These are phyloP conservation scores for Drosophila quasianomalipes DNA, from an alignment of 2,888 invertebrate genomes.

Conservation along the genomic window DNA sequence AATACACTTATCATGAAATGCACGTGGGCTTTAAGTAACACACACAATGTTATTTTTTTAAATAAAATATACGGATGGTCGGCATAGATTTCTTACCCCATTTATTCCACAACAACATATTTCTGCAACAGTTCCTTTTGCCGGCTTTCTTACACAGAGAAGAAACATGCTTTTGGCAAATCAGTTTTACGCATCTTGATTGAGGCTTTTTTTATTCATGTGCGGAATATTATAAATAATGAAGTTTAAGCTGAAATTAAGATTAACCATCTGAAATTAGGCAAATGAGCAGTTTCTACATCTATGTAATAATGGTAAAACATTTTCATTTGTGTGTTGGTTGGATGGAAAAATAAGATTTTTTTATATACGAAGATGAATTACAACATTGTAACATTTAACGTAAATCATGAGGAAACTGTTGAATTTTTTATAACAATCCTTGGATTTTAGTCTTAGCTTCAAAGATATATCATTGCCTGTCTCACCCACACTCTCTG, in stretches of 20 bases:
- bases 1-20: neutral
- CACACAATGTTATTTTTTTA: neutral
- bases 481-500: neutral
- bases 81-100: neutral
- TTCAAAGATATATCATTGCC: neutral
- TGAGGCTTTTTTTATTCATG: neutral
- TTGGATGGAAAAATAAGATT: neutral
- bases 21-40: neutral
- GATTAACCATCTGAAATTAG: neutral
- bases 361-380: neutral
- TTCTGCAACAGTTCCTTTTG: neutral
- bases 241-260: neutral
- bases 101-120: neutral
- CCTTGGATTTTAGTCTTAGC: neutral
- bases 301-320: neutral
- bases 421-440: neutral
- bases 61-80: neutral
- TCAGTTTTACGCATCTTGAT: neutral
- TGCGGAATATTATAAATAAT: neutral
- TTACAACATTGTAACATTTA: neutral
- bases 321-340: neutral
- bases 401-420: neutral
- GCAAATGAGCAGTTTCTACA: neutral
- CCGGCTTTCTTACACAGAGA: neutral
- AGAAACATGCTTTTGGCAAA: neutral